These are phyloP conservation scores for Gallirallus australis DNA, from an alignment of 2,797 vertebrate species.

Conservation along the genomic window DNA sequence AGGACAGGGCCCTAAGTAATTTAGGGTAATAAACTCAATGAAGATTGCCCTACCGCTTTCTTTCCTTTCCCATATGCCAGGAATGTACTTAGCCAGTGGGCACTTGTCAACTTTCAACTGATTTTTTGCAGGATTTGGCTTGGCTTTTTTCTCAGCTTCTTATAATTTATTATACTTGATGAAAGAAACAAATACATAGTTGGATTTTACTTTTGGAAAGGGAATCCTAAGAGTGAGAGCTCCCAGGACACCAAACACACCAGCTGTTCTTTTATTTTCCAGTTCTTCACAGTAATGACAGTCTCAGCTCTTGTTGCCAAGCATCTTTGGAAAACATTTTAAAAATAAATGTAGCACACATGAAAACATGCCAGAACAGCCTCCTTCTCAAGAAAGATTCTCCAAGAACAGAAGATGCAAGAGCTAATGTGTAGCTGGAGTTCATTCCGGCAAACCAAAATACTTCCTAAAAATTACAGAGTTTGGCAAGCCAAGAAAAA, in stretches of 20 bases:
- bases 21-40: neutral
- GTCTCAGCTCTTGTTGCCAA: slow-evolving; percentile 20
- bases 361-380: slow-evolving; percentile 32
- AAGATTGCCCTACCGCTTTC: neutral
- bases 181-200: slow-evolving; percentile 56
- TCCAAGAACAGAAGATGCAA: neutral
- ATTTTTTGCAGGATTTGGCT: slow-evolving; percentile 3
- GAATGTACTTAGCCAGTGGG: neutral
- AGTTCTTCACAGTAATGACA: neutral
- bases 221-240: slow-evolving; percentile 19
- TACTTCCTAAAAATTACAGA: neutral
- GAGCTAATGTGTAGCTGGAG: neutral
- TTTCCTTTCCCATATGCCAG: neutral
- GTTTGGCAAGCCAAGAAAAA: neutral
- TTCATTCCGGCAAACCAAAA: slow-evolving; percentile 1
- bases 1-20: neutral
- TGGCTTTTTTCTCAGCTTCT: slow-evolving; percentile 21
- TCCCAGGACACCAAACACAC: slow-evolving; percentile 18
- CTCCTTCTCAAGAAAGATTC: neutral
- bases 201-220: slow-evolving; percentile 52
- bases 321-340: slow-evolving; percentile 27
- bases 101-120: neutral
- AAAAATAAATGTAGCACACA: slow-evolving; percentile 5
- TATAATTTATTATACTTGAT: slow-evolving; percentile 17
- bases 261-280: slow-evolving; percentile 46